Percentiles rank a stretch among this genome's conserved stretches.
phyloP scores from a whole-genome alignment of 2,113 vertebrate genomes.

The Nipponia nippon region DNA sequence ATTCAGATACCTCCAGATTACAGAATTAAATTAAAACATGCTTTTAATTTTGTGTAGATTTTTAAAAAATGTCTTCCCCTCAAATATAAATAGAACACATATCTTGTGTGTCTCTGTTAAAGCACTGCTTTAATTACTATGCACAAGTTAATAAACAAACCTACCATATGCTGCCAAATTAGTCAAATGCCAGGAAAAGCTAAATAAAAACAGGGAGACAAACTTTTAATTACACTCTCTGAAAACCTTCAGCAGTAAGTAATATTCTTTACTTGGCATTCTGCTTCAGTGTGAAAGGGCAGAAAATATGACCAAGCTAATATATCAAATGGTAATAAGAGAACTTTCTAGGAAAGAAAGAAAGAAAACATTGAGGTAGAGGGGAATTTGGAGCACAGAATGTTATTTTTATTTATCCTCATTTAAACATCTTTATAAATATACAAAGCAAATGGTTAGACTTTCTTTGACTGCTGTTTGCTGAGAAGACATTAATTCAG shows the following conservation, averaged over 20 bases:
- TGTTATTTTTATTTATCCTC: neutral
- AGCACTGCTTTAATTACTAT: slow-evolving; percentile 43
- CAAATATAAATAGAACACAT: slow-evolving; percentile 1
- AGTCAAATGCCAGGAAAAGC: slow-evolving; percentile 58
- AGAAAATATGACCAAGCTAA: slow-evolving; percentile 1
- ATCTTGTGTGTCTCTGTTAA: slow-evolving; percentile 43
- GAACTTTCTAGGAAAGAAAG: neutral
- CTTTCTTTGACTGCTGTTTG: neutral
- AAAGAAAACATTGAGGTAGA: neutral
- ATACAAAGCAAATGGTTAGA: neutral
- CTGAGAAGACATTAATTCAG: neutral
- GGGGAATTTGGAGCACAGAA: neutral
- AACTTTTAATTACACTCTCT: slow-evolving; percentile 57
- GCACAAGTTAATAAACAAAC: slow-evolving; percentile 51
- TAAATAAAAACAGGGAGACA: slow-evolving; percentile 45
- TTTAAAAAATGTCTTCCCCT: neutral
- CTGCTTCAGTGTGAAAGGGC: neutral
- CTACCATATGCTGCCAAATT: slow-evolving; percentile 61
- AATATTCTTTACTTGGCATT: slow-evolving; percentile 51
- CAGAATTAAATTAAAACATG: neutral
- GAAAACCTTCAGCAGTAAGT: slow-evolving; percentile 47
- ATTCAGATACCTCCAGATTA: neutral
- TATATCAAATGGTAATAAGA: neutral
- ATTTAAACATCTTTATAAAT: neutral
- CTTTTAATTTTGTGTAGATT: neutral